phyloP scores from a whole-genome alignment of 1,140 invertebrate genomes.

The Cotesia chilonis region DNA sequence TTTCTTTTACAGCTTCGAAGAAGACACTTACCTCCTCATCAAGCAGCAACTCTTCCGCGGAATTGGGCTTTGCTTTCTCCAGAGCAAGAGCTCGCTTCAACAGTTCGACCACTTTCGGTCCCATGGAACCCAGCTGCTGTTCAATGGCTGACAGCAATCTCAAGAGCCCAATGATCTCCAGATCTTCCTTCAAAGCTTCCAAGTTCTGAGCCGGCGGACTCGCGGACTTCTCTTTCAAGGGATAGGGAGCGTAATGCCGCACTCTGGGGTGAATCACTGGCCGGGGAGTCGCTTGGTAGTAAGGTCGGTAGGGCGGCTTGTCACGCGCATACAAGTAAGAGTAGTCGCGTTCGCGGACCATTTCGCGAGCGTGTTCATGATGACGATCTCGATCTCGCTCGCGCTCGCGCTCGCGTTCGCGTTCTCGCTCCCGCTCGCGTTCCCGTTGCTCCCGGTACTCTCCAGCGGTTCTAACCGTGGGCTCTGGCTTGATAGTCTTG shows the following conservation, averaged over 20 bases:
- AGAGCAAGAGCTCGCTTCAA: constrained; percentile 78
- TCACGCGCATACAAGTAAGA: constrained; percentile 49
- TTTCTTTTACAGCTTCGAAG: constrained; percentile 85
- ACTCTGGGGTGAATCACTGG: constrained; percentile 41
- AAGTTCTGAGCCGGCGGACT: constrained; percentile 47
- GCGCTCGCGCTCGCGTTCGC: neutral
- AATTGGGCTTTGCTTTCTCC: constrained; percentile 78
- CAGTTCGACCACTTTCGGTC: constrained; percentile 78
- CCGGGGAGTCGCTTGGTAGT: constrained; percentile 39
- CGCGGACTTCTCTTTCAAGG: constrained; percentile 56
- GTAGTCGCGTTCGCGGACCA: constrained; percentile 32
- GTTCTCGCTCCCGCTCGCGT: constrained; percentile 3
- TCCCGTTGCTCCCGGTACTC: constrained; percentile 24
- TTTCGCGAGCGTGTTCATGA: neutral
- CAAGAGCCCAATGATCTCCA: constrained; percentile 73
- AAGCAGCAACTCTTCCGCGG: constrained; percentile 76
- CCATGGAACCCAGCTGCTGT: constrained; percentile 80
- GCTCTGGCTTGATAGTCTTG: constrained; percentile 49
- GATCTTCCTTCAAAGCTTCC: constrained; percentile 52
- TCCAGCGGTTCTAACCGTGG: neutral
- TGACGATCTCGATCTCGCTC: constrained; percentile 14
- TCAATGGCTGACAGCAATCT: constrained; percentile 81
- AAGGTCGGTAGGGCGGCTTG: constrained; percentile 48
- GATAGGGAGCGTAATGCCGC: constrained; percentile 56
- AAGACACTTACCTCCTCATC: constrained; percentile 77